These are phyloP conservation scores for Athrips mouffetella DNA, from an alignment of 2,888 invertebrate genomes.

Conservation along the genomic window DNA sequence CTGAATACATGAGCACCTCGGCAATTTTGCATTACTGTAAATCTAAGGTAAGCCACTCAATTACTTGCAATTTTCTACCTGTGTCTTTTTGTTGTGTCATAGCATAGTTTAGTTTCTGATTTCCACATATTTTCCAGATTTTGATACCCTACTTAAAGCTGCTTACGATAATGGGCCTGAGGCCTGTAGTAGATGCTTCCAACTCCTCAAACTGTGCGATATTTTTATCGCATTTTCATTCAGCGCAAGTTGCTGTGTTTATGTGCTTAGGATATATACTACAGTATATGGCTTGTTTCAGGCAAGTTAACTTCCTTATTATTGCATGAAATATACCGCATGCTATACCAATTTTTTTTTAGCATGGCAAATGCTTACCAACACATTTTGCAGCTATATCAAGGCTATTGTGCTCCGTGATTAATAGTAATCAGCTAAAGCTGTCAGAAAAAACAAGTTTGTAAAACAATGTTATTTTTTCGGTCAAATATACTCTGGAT, in stretches of 20 bases:
- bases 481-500: too few relatives aligned
- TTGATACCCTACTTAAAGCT: slow-evolving; percentile 86
- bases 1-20: slow-evolving; percentile 84
- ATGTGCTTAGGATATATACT: slow-evolving; percentile 85
- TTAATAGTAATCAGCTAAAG: too few relatives aligned
- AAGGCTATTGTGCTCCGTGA: too few relatives aligned
- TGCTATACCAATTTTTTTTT: too few relatives aligned
- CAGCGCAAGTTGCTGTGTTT: slow-evolving; percentile 81
- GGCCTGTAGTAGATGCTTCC: slow-evolving; percentile 82
- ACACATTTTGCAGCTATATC: too few relatives aligned
- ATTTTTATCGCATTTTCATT: slow-evolving; percentile 82
- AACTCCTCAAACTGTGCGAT: slow-evolving; percentile 79
- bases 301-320: slow-evolving; percentile 59
- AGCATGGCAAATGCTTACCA: too few relatives aligned
- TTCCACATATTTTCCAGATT: slow-evolving; percentile 69
- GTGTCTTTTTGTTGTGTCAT: too few relatives aligned
- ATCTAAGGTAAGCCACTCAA: slow-evolving; percentile 80
- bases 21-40: slow-evolving; percentile 90
- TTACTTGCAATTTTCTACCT: too few relatives aligned
- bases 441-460: too few relatives aligned
- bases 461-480: too few relatives aligned
- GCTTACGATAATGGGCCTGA: slow-evolving; percentile 85
- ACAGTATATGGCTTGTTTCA: slow-evolving; percentile 88
- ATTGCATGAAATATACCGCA: background rate
- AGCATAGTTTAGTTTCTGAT: too few relatives aligned